Percentiles rank a stretch among this genome's conserved stretches.
Conservation (phyloP, 2,888 invertebrate genomes). For the Aricia artaxerxes region DNA sequence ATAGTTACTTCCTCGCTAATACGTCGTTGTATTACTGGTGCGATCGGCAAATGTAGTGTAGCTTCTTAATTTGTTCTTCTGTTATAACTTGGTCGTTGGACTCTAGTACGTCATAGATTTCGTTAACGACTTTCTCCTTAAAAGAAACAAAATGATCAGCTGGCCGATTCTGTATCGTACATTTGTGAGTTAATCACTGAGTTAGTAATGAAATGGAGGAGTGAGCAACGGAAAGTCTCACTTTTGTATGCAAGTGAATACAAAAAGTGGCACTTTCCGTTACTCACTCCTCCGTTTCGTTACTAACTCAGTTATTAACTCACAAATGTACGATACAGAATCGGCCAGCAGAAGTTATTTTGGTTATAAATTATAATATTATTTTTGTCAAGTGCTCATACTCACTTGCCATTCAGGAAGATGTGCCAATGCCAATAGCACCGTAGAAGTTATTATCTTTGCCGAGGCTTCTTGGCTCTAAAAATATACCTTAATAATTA, state of each 20-base stretch:
- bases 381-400: not conserved
- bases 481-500: constrained; percentile 37
- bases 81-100: constrained; percentile 46
- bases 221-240: no score
- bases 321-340: no score
- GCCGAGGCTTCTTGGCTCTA: constrained; percentile 73
- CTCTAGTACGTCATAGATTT: constrained; percentile 58
- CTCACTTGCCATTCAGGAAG: constrained; percentile 67
- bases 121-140: constrained; percentile 54
- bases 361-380: no score
- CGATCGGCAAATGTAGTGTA: constrained; percentile 59
- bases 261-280: no score
- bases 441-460: constrained; percentile 61
- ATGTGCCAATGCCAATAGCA: constrained; percentile 60
- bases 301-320: no score
- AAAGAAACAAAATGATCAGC: not conserved
- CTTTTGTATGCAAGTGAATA: no score
- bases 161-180: no score
- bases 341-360: no score
- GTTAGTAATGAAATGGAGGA: no score
- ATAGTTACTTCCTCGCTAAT: constrained; percentile 63
- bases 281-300: no score
- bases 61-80: constrained; percentile 54
- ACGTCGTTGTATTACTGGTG: constrained; percentile 63
- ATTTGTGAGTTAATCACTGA: no score